phyloP scores from a whole-genome alignment of 2,888 invertebrate genomes.

The Allygus modestus region DNA sequence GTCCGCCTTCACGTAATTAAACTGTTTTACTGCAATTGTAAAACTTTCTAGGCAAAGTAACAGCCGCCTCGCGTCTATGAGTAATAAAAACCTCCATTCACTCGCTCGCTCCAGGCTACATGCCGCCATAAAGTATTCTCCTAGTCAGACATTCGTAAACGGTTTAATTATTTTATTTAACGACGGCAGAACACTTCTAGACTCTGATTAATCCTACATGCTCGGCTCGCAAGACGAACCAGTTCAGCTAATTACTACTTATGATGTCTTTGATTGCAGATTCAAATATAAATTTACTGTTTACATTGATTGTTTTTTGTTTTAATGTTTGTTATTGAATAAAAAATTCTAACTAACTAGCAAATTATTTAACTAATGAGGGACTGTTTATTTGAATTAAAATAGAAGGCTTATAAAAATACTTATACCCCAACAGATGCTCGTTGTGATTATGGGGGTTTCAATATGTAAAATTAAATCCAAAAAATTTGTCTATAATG shows the following conservation, averaged over 20 bases:
- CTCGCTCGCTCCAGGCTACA: background rate
- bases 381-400: too few species aligned
- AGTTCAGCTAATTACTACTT: background rate
- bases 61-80: conserved; percentile 47
- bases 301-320: too few species aligned
- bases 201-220: conserved; percentile 3
- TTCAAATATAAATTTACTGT: too few species aligned
- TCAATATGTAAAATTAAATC: too few species aligned
- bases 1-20: conserved; percentile 48
- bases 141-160: conserved; percentile 42
- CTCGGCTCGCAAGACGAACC: background rate
- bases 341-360: too few species aligned
- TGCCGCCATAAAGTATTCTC: conserved; percentile 41
- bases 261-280: too few species aligned
- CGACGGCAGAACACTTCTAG: conserved; percentile 19
- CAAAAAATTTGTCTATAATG: too few species aligned
- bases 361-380: too few species aligned
- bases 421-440: too few species aligned
- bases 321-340: too few species aligned
- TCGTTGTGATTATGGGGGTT: too few species aligned
- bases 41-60: conserved; percentile 50
- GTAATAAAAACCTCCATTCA: conserved; percentile 49
- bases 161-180: conserved; percentile 46
- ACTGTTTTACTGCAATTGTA: conserved; percentile 57
- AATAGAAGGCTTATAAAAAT: too few species aligned